Evolutionary conservation across 2,797 vertebrate species (phyloP), one percentile per base, ranked within the genome.

Genomic region (Chelon labrosus): DNA sequence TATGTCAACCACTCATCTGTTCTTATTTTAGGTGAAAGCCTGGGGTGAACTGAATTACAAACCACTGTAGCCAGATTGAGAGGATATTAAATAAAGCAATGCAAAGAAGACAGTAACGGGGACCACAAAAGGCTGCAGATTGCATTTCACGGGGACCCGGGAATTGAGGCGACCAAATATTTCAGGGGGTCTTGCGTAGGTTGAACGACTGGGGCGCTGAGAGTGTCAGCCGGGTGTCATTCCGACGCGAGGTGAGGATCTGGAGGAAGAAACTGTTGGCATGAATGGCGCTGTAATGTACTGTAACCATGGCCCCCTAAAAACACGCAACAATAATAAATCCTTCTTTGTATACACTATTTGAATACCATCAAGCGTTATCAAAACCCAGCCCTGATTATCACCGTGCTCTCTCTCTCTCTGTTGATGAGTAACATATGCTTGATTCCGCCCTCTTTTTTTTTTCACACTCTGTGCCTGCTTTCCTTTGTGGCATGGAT

Each of bases 371-470:
- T 31, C 22, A 46, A 44, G 60, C 9, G 56, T 64, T 60, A 80
- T 85, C 55, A 80, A 67, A 80, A 19, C 41, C 31, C 60, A 38
- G 46, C 22, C 44, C 52, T 51, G 59, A 69, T 60, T 53, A 75
- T 77, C 76, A 70, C 77, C 52, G 12, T 50, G 49, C 52, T 62
- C 46, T 73, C 53, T 59, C 19, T 55, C 22, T 22, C 16, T 17
- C 42, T 6, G 59, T 38, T 75, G 65, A 80, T 85, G 70, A 50
- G 76, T 75, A 74, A 75, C 77, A 72, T 79, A 67, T 66, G 49
- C 46, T 75, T 62, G 58, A 73, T 51, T 70, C 61, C 17, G 2
- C 65, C 46, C 44, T 51, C 35, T 66, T 80, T 47, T 31, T 31
- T 58, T 63, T 53, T 77, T 79, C 69, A 60, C 66, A 58, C 69